Conservation (phyloP, 2,888 invertebrate genomes). For the Belgica antarctica region DNA sequence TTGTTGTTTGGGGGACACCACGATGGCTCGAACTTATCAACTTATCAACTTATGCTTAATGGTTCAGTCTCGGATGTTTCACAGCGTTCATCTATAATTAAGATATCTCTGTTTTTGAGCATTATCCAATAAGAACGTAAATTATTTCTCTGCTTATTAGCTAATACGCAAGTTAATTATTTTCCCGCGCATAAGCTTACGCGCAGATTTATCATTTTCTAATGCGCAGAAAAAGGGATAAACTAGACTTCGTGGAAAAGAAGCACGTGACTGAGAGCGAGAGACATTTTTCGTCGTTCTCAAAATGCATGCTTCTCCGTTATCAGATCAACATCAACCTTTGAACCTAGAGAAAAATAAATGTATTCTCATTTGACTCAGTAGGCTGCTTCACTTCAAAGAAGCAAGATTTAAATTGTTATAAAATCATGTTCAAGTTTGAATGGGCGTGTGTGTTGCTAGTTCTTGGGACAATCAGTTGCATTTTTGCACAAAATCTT, state of each 20-base stretch:
- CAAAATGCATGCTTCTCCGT: background rate
- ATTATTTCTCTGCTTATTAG: too few species aligned
- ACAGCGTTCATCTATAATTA: too few species aligned
- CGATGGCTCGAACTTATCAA: too few species aligned
- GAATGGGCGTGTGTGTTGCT: background rate
- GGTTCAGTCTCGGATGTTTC: too few species aligned
- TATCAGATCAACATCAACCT: constrained; percentile 9
- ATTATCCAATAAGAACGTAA: too few species aligned
- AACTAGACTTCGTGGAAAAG: background rate
- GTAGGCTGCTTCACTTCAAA: background rate
- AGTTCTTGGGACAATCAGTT: background rate
- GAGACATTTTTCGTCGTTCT: background rate
- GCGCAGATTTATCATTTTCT: too few species aligned
- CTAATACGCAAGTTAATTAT: too few species aligned
- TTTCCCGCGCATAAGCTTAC: too few species aligned
- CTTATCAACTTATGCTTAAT: too few species aligned
- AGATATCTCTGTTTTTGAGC: too few species aligned
- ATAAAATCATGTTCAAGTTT: background rate
- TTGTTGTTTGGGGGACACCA: too few species aligned
- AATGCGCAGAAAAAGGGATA: background rate
- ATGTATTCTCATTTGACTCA: background rate
- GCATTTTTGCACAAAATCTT: background rate
- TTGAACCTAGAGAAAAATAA: constrained; percentile 2
- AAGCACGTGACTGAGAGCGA: background rate
- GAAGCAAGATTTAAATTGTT: background rate